Percentiles rank a stretch among this genome's conserved stretches.
These are phyloP conservation scores for Rosalia funebris DNA, from an alignment of 2,888 invertebrate genomes.

Conservation along the genomic window DNA sequence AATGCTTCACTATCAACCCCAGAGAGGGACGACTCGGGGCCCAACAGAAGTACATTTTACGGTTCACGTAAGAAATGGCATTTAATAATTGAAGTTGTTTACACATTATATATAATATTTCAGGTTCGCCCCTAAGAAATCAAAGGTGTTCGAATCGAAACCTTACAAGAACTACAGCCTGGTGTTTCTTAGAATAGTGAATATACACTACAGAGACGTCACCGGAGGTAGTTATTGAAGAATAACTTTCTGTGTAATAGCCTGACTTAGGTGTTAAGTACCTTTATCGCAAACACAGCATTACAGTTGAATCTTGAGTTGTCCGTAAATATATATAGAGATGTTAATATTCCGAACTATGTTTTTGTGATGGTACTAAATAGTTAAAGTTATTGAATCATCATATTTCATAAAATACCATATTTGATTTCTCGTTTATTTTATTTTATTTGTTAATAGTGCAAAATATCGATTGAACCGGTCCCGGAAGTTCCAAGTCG, in stretches of 20 bases:
- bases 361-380: not conserved
- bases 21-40: constrained; percentile 1
- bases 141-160: constrained; percentile 10
- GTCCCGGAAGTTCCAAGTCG: too few species aligned
- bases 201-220: constrained; percentile 38
- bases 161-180: not conserved
- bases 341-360: too few species aligned
- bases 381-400: too few species aligned
- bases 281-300: too few species aligned
- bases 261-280: too few species aligned
- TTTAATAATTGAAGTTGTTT: not conserved
- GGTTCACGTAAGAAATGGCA: not conserved
- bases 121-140: constrained; percentile 32
- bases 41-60: not conserved
- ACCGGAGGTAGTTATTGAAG: constrained; percentile 17
- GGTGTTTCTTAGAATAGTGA: constrained; percentile 32
- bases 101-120: not conserved
- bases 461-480: too few species aligned
- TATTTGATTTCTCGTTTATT: too few species aligned
- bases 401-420: too few species aligned
- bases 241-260: too few species aligned
- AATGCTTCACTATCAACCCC: not conserved
- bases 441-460: too few species aligned
- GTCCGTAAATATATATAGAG: too few species aligned
- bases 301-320: too few species aligned